phyloP scores from a whole-genome alignment of 1,140 invertebrate species.

The Aphaenogaster ashmeadi region DNA sequence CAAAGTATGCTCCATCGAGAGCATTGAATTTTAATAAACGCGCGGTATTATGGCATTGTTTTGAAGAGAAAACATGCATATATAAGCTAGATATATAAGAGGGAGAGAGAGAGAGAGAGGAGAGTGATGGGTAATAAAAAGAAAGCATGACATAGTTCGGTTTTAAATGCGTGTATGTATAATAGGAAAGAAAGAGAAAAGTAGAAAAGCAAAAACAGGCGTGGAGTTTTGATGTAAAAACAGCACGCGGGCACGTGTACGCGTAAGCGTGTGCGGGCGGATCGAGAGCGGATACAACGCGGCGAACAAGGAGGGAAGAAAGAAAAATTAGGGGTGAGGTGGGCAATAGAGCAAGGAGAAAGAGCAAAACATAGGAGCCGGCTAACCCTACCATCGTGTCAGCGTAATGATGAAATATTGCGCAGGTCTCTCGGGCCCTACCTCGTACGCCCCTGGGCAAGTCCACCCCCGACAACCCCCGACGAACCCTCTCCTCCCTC shows the following conservation, averaged over 20 bases:
- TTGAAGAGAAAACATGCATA: neutral
- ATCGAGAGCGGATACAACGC: slow-evolving; percentile 7
- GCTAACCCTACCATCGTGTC: slow-evolving; percentile 85
- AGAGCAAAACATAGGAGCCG: slow-evolving; percentile 56
- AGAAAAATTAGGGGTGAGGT: slow-evolving; percentile 58
- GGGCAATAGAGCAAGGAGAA: slow-evolving; percentile 63
- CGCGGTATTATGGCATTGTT: neutral
- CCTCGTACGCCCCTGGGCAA: slow-evolving; percentile 73
- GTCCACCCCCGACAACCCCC: slow-evolving; percentile 66
- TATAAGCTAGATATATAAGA: neutral
- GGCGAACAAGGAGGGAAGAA: slow-evolving; percentile 11
- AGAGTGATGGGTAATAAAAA: neutral
- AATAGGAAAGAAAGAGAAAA: slow-evolving; percentile 13
- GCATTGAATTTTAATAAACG: neutral
- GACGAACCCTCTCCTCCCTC: slow-evolving; percentile 50
- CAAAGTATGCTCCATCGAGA: neutral
- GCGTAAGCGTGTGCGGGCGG: slow-evolving; percentile 21
- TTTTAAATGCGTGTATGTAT: neutral
- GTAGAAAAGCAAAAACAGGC: neutral
- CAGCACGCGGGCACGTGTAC: neutral
- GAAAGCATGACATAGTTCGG: neutral
- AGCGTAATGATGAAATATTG: slow-evolving; percentile 88
- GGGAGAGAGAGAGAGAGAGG: neutral
- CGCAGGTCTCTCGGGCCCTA: slow-evolving; percentile 80
- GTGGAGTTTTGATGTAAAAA: slow-evolving; percentile 11